Evolutionary conservation across 2,113 vertebrate genomes (phyloP).

Genomic region (Erpornis zantholeuca): DNA sequence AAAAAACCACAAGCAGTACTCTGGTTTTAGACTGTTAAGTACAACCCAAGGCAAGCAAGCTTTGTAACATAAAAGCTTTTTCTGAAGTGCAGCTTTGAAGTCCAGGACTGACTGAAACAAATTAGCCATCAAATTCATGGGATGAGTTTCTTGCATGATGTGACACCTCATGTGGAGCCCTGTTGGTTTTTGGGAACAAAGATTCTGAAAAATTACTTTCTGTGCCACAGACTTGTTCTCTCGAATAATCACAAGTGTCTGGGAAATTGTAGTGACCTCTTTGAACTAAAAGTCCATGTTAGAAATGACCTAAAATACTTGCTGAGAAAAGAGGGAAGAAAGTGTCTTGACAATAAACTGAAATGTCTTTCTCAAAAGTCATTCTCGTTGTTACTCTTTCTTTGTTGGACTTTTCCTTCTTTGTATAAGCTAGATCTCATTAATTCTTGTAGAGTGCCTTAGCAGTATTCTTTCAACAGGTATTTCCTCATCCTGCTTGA

Average conservation of each 20-base stretch:
- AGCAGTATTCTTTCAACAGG: slow-evolving; percentile 74
- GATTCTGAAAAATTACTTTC: background rate
- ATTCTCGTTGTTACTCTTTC: background rate
- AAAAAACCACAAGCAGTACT: background rate
- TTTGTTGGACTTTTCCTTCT: slow-evolving; percentile 23
- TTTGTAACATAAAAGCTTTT: background rate
- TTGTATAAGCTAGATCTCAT: slow-evolving; percentile 80
- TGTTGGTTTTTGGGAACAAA: background rate
- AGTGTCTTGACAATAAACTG: background rate
- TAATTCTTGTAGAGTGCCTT: slow-evolving; percentile 79
- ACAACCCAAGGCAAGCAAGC: background rate
- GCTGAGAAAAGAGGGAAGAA: background rate
- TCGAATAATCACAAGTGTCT: background rate
- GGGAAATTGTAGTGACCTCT: background rate
- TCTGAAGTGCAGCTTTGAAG: background rate
- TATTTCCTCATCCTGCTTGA: slow-evolving; percentile 74
- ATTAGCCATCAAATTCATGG: background rate
- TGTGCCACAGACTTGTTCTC: background rate
- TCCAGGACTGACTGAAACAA: background rate
- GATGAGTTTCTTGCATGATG: background rate
- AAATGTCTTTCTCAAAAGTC: background rate
- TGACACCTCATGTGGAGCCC: background rate
- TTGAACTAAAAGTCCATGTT: background rate
- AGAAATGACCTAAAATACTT: background rate
- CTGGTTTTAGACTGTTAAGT: background rate